Percentiles rank a stretch among this genome's conserved stretches.
These are phyloP conservation scores for Artibeus lituratus DNA, from an alignment of 2,797 vertebrate genomes.

Conservation along the genomic window DNA sequence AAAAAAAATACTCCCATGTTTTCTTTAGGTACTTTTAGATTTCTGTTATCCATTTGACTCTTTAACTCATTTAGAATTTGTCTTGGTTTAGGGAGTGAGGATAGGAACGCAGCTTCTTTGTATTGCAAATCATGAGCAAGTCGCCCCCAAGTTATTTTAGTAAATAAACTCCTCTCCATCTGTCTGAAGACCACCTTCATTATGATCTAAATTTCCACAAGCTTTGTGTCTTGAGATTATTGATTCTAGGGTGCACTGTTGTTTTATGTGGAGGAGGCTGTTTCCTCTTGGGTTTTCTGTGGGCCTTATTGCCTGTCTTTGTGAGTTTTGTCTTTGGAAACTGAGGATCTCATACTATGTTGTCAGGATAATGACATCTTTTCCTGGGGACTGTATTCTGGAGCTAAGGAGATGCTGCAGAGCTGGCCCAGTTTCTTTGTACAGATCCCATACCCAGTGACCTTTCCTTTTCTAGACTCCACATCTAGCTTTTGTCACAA, in stretches of 20 bases:
- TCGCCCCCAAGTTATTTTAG: background rate
- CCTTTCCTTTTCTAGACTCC: background rate
- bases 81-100: background rate
- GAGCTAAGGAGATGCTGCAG: background rate
- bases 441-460: background rate
- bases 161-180: background rate
- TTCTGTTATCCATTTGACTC: constrained; percentile 10
- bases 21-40: background rate
- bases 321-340: background rate
- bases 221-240: background rate
- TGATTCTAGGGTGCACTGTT: background rate
- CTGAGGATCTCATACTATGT: background rate
- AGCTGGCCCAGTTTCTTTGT: background rate
- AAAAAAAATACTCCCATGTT: background rate
- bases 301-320: background rate
- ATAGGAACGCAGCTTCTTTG: background rate
- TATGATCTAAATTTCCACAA: background rate
- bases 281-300: background rate
- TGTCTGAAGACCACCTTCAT: background rate
- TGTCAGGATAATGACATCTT: background rate
- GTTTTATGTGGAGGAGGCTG: background rate
- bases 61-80: constrained; percentile 1
- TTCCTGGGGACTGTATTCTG: background rate
- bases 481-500: background rate
- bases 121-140: background rate